Evolutionary conservation across 2,113 vertebrate genomes (phyloP).

Genomic region (Pardalotus punctatus): DNA sequence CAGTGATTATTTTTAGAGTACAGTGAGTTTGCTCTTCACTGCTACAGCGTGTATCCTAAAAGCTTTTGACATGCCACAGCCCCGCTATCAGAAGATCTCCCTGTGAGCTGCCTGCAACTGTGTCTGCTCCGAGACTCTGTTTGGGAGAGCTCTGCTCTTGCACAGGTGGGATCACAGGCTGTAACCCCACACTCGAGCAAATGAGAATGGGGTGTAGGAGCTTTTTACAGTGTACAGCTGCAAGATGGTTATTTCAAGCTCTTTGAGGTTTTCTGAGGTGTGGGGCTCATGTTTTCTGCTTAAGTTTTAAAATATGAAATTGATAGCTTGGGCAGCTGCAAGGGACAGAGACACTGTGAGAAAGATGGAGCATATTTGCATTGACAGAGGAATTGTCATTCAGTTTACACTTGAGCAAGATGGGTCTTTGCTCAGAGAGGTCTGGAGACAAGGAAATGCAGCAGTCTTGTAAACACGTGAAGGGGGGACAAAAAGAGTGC

Average conservation of each 20-base stretch:
- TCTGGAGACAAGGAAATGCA: neutral
- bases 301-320: neutral
- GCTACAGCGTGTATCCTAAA: neutral
- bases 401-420: neutral
- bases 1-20: neutral
- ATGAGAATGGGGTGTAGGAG: neutral
- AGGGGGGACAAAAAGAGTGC: neutral
- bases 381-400: neutral
- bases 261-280: neutral
- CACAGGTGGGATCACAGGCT: neutral
- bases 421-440: neutral
- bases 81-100: neutral
- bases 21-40: neutral
- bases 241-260: neutral
- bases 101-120: fast-evolving
- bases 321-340: neutral
- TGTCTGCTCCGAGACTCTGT: neutral
- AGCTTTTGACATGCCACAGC: neutral
- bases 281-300: neutral
- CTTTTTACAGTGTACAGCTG: neutral
- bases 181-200: fast-evolving
- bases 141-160: neutral
- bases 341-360: neutral
- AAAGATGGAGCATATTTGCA: neutral
- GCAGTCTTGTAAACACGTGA: neutral